Percentiles rank a stretch among this genome's conserved stretches.
Conservation (phyloP, 2,113 vertebrate genomes). For the Thunnus maccoyii region DNA sequence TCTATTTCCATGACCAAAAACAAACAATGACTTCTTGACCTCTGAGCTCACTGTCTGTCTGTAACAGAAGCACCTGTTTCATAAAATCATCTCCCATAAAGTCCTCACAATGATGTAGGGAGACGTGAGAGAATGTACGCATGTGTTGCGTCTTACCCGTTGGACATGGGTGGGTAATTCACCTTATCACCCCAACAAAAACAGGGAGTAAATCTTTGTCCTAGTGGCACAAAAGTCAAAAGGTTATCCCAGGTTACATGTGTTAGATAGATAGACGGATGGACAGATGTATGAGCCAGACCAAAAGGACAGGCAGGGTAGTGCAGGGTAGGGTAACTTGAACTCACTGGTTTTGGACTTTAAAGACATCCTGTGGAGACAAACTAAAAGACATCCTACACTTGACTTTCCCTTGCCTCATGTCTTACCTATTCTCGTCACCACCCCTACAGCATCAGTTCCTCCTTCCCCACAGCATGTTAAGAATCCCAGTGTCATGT, state of each 20-base stretch:
- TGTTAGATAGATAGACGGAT: slow-evolving; percentile 23
- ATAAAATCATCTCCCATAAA: slow-evolving; percentile 39
- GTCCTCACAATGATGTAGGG: slow-evolving; percentile 25
- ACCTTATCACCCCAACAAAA: slow-evolving; percentile 33
- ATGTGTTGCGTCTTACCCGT: slow-evolving; percentile 62
- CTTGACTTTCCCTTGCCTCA: neutral
- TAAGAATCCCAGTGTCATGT: slow-evolving; percentile 53
- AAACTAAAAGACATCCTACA: slow-evolving; percentile 14
- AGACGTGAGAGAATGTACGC: slow-evolving; percentile 41
- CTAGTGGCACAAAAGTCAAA: slow-evolving; percentile 32
- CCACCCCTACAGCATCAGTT: slow-evolving; percentile 16
- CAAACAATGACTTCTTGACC: neutral
- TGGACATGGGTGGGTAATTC: slow-evolving; percentile 51
- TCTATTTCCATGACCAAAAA: neutral
- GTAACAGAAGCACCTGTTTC: slow-evolving; percentile 42
- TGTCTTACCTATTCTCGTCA: neutral
- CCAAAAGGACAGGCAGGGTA: neutral
- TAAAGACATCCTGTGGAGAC: slow-evolving; percentile 22
- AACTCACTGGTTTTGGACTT: neutral
- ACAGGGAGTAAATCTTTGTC: slow-evolving; percentile 48
- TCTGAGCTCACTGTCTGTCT: slow-evolving; percentile 9
- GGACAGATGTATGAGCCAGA: neutral
- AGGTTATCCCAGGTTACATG: slow-evolving; percentile 48
- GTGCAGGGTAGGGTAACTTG: too few relatives aligned
- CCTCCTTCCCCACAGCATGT: slow-evolving; percentile 19